Conservation (phyloP, 2,797 vertebrate genomes). For the Rhabdomys pumilio region DNA sequence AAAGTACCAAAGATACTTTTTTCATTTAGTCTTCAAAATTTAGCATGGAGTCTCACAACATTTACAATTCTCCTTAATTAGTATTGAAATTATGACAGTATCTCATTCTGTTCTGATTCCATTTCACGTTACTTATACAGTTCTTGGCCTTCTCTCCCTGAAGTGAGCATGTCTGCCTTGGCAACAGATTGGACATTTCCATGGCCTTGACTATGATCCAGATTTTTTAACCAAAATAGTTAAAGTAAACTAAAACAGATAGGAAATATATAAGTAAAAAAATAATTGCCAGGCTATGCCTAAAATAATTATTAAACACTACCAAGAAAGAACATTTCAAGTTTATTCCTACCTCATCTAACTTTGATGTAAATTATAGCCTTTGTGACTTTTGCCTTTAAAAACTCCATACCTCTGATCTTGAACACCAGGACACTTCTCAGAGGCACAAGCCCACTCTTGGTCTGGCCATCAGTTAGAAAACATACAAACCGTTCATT, state of each 20-base stretch:
- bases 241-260: neutral
- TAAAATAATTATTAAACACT: neutral
- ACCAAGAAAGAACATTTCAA: neutral
- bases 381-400: neutral
- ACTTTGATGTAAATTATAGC: neutral
- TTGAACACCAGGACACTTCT: neutral
- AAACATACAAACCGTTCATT: neutral
- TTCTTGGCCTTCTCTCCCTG: neutral
- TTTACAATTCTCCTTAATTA: neutral
- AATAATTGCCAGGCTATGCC: neutral
- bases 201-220: neutral
- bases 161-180: too few species aligned
- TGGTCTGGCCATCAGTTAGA: neutral
- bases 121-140: too few species aligned
- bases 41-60: slow-evolving; percentile 26
- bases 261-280: neutral
- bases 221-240: neutral
- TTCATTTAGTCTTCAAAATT: slow-evolving; percentile 6
- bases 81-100: neutral
- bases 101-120: too few species aligned
- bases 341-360: neutral
- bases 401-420: neutral
- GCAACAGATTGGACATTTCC: too few species aligned
- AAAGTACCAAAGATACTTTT: slow-evolving; percentile 47
- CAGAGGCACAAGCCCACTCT: neutral